Conservation (phyloP, 2,888 invertebrate species). For the Eudasyphora cyanicolor region DNA sequence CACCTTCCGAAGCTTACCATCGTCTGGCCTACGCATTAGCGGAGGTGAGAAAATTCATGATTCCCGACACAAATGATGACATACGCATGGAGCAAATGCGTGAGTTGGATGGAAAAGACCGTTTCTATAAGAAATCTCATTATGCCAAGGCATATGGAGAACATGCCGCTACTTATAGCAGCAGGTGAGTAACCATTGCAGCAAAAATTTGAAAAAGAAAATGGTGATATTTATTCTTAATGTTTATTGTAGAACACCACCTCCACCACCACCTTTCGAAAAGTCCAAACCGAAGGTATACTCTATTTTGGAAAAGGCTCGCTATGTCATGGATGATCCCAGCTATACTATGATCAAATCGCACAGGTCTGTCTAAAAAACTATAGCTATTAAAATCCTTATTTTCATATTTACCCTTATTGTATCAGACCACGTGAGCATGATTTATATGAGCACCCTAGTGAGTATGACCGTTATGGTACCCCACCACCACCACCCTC, state of each 20-base stretch:
- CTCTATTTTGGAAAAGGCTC: constrained; percentile 90
- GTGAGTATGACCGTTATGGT: constrained; percentile 77
- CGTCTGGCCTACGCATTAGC: constrained; percentile 90
- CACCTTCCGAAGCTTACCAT: constrained; percentile 94
- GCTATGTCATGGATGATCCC: constrained; percentile 89
- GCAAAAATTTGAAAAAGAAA: neutral
- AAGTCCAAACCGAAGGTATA: constrained; percentile 89
- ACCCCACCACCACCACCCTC: constrained; percentile 76
- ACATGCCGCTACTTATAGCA: constrained; percentile 71
- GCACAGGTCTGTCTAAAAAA: constrained; percentile 72
- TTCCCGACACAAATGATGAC: constrained; percentile 84
- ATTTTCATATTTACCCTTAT: neutral
- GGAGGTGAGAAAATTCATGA: constrained; percentile 89
- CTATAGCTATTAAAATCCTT: neutral
- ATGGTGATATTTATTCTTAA: neutral
- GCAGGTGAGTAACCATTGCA: constrained; percentile 69
- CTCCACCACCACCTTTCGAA: constrained; percentile 73
- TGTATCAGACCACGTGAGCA: constrained; percentile 76
- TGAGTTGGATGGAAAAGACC: constrained; percentile 78
- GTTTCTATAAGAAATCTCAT: constrained; percentile 77
- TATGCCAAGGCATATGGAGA: constrained; percentile 76
- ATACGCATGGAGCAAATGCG: constrained; percentile 77
- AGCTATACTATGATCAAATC: constrained; percentile 83
- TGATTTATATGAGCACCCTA: constrained; percentile 77
- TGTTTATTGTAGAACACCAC: constrained; percentile 73